These are phyloP conservation scores for Alentia gelatinosa DNA, from an alignment of 2,888 invertebrate genomes.

Conservation along the genomic window DNA sequence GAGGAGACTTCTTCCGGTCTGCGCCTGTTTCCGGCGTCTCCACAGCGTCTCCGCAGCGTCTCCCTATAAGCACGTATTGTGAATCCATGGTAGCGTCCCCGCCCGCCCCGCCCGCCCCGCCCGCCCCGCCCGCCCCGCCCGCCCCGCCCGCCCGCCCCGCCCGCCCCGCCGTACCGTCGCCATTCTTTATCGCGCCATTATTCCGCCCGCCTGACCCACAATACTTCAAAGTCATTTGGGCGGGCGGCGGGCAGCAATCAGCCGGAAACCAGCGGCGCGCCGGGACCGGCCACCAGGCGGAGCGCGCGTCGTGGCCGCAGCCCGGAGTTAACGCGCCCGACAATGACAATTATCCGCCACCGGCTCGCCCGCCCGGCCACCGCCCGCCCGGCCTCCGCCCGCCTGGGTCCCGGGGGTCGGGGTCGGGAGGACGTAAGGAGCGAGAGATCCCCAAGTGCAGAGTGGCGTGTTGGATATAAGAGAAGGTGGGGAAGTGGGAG, in stretches of 20 bases:
- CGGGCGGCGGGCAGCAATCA: neutral
- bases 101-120: neutral
- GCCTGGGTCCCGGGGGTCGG: neutral
- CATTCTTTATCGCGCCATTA: conserved; percentile 47
- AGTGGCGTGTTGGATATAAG: neutral
- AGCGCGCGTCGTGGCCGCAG: neutral
- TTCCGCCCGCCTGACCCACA: conserved; percentile 17
- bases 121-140: neutral
- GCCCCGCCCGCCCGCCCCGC: neutral
- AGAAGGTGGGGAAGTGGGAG: neutral
- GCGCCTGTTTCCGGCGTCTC: conserved; percentile 1
- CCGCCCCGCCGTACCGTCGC: neutral
- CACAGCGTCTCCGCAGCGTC: neutral
- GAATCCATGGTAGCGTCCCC: conserved; percentile 3
- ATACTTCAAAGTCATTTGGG: conserved; percentile 35
- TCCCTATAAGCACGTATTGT: neutral
- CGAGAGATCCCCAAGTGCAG: neutral
- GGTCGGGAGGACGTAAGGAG: neutral
- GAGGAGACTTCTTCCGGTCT: conserved; percentile 13
- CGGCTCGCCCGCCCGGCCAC: neutral
- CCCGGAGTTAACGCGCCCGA: neutral
- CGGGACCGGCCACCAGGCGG: no score
- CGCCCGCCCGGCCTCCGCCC: no score
- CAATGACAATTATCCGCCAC: conserved; percentile 22
- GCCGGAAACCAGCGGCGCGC: conserved; percentile 31